Conservation (phyloP, 2,888 invertebrate genomes). For the Cenopis cana region DNA sequence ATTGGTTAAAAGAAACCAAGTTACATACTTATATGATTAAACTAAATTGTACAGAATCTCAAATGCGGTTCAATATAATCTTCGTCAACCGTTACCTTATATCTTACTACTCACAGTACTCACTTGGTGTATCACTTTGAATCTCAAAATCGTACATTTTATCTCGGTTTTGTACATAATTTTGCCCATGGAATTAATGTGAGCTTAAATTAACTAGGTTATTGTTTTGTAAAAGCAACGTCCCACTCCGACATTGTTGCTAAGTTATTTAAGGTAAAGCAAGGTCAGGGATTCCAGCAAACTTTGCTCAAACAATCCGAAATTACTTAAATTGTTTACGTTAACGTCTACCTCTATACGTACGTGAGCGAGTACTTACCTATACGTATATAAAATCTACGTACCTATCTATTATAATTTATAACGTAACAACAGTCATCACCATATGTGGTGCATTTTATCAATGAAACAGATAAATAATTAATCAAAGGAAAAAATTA, state of each 20-base stretch:
- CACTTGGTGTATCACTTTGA: too few species aligned
- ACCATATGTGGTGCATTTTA: too few species aligned
- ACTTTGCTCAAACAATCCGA: constrained; percentile 15
- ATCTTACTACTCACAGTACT: too few species aligned
- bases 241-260: constrained; percentile 1
- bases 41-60: too few species aligned
- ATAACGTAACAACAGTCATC: too few species aligned
- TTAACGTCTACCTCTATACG: background rate
- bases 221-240: constrained; percentile 12
- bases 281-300: constrained; percentile 15
- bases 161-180: constrained; percentile 1
- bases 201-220: constrained; percentile 5
- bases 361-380: background rate
- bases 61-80: too few species aligned
- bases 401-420: background rate
- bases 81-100: too few species aligned
- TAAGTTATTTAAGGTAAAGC: constrained; percentile 21
- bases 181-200: constrained; percentile 1
- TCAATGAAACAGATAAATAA: too few species aligned
- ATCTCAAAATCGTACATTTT: background rate
- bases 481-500: too few species aligned
- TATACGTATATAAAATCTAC: background rate
- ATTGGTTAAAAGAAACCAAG: too few species aligned
- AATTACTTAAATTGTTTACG: constrained; percentile 16
- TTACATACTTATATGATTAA: too few species aligned